Base-by-base conservation (phyloP, 2,888 invertebrate species). In the Scelioninae gen. 2 region DNA sequence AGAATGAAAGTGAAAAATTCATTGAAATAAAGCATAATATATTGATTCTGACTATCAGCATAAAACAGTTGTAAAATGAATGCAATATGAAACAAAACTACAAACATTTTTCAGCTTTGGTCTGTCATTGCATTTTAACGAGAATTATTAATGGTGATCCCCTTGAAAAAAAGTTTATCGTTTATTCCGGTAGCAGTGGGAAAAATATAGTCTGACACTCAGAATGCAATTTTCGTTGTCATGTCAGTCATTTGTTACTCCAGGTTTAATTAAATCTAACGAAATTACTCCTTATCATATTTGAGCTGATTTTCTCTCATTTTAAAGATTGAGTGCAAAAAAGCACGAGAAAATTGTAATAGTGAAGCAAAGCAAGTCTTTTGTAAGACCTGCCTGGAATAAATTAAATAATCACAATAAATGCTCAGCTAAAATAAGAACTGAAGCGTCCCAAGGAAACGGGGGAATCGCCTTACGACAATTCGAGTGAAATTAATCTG, bases 161-260 rank as follows among this genome's bases (percentile, higher is more conserved):
- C 18, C 50, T 41, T 41, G 61, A 43, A 61, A 31, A 61, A 52
- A 39, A 19, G 50, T 37, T 22, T 35, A 52, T 37, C 52, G 37
- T 52, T 52, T 35, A 37, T 55, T 28, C 16, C 18, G 28, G 10
- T 28, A 55, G 41, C 6, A 31, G 11, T 31, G 28, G n/a, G 39
- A 46, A 55, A 65, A 65, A 55, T 65, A 55, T 55, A 55, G 41
- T 55, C 28, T 46, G 55, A 55, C 39, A 46, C 18, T 46, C 39
- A 55, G 46, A 65, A 65, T 55, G 46, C 55, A 65, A 65, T 55
- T 65, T 65, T 18, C 46, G 55, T 55, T 45, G 35, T 65, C 46
- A 55, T 39, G 46, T 39, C 46, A 55, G 35, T 55, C 53, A 55
- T 55, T 65, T 46, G 46, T 53, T 65, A 53, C 46, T 15, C 33